These are phyloP conservation scores for Stomatorhinus ivindoensis DNA, from an alignment of 2,113 vertebrate genomes.

Conservation along the genomic window DNA sequence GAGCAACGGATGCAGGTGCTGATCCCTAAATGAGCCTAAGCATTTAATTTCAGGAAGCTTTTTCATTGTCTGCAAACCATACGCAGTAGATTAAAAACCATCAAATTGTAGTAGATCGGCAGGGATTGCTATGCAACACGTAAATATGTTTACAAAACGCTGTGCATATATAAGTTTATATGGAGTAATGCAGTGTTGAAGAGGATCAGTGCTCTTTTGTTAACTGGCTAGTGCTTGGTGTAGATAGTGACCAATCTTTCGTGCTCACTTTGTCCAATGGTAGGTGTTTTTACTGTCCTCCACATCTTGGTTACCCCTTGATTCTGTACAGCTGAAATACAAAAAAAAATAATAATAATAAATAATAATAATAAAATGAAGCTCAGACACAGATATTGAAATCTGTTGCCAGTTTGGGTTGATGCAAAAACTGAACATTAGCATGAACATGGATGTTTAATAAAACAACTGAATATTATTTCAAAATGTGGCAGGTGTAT, in stretches of 20 bases:
- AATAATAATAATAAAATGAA: too few relatives aligned
- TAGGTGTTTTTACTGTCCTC: background rate
- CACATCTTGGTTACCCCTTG: background rate
- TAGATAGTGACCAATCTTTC: background rate
- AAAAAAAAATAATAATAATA: too few relatives aligned
- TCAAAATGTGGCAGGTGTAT: background rate
- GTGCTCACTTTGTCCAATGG: background rate
- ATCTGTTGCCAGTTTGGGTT: background rate
- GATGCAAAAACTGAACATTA: background rate
- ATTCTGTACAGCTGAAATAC: background rate
- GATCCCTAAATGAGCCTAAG: background rate
- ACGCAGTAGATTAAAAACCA: conserved; percentile 21
- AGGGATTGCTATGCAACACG: background rate
- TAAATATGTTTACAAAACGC: background rate
- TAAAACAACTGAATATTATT: background rate
- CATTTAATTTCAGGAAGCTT: background rate
- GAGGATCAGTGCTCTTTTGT: background rate
- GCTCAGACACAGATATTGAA: background rate
- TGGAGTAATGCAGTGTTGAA: background rate
- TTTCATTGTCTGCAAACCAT: conserved; percentile 34
- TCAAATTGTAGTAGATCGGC: background rate
- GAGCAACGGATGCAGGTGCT: background rate
- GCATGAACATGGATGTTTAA: background rate
- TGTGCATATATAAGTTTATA: background rate
- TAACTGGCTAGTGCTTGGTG: background rate